Evolutionary conservation across 2,797 vertebrate species (phyloP), one percentile per base, ranked within the genome.

Genomic region (Scarus forsteni): DNA sequence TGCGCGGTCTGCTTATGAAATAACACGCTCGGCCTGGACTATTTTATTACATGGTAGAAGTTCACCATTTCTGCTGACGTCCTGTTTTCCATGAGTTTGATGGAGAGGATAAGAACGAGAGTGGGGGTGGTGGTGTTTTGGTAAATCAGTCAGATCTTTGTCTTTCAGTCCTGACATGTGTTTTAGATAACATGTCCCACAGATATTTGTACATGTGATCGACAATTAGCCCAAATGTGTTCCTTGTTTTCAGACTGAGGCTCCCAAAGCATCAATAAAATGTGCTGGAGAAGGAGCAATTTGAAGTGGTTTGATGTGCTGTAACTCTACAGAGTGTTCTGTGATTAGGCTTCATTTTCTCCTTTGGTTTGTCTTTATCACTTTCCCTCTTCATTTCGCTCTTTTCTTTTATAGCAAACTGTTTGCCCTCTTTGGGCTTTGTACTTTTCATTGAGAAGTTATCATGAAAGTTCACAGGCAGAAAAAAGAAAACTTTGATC

Each of bases 71-170:
- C 85, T 91, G 91, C 91, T 91, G 90, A 92, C 81, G 84, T 77
- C 77, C 88, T 86, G 79, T 92, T 93, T 94, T 92, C 91, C 88
- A 88, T 55, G 66, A 75, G 43, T 15, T 54, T 75, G 63, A 77
- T 79, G 64, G 75, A 80, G 62, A 63, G 60, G 69, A 77, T 73
- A 80, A 73, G 55, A 64, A 3, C 4, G 53, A 46, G 15, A 62
- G 58, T 1, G 10, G 56, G 66, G 64, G 60, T 69, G 66, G 49
- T 54, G 39, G 60, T 81, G 76, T 87, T 77, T 81, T 70, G 66
- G 70, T 76, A 55, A 60, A 77, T 46, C 48, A 70, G 60, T 70
- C 73, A 56, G 44, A 70, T 45, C 53, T 63, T 70, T 74, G 52
- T 50, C 46, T 75, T 34, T 62, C 54, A 75, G 48, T 73, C 56